Percentiles rank a stretch among this genome's conserved stretches.
Conservation (phyloP, 2,113 vertebrate genomes). For the Syrrhaptes paradoxus region DNA sequence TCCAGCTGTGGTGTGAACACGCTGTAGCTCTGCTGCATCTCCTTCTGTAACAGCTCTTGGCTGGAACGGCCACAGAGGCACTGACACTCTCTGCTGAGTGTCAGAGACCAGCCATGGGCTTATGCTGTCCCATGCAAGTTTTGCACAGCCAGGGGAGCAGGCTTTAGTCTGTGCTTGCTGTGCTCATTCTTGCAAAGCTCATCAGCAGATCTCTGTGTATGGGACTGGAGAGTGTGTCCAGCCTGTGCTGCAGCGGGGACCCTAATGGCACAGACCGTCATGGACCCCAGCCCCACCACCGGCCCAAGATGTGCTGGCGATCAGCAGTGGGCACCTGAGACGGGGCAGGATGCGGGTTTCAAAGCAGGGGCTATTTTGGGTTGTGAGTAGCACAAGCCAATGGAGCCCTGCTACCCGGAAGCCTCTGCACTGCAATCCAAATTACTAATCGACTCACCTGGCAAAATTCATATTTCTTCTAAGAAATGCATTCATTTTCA, state of each 20-base stretch:
- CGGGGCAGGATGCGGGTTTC: fast-evolving
- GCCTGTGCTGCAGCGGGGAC: fast-evolving
- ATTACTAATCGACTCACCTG: not conserved
- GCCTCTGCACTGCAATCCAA: not conserved
- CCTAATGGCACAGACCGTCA: not conserved
- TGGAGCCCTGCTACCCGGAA: fast-evolving
- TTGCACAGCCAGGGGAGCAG: not conserved
- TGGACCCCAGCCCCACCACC: fast-evolving
- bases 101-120: not conserved
- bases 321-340: fast-evolving
- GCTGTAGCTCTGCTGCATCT: not conserved
- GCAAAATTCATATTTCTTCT: not conserved
- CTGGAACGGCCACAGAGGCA: not conserved
- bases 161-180: fast-evolving
- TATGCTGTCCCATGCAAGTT: not conserved
- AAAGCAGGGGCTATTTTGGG: not conserved
- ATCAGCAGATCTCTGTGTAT: not conserved
- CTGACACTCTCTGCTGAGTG: not conserved
- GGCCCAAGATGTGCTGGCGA: fast-evolving
- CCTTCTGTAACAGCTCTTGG: not conserved
- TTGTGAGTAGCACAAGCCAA: not conserved
- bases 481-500: not conserved
- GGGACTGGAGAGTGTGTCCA: not conserved
- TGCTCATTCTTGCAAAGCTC: not conserved
- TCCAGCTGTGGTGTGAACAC: fast-evolving